Evolutionary conservation across 2,888 invertebrate genomes (phyloP).

Genomic region (Agrotis puta): DNA sequence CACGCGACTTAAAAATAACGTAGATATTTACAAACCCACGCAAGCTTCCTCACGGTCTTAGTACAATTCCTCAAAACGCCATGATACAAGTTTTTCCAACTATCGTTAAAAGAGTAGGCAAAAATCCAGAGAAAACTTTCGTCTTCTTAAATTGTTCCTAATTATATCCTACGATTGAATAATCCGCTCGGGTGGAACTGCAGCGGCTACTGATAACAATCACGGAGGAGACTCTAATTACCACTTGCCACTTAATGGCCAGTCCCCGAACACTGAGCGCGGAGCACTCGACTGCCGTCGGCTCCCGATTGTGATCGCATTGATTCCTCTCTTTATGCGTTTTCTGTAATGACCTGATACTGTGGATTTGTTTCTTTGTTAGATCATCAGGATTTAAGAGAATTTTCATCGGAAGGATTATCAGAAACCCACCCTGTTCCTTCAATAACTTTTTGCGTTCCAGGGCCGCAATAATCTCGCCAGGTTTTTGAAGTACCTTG

Average conservation of each 20-base stretch:
- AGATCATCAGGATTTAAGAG: too few relatives aligned
- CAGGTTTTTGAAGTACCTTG: constrained; percentile 7
- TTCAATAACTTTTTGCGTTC: too few relatives aligned
- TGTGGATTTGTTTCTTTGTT: constrained; percentile 19
- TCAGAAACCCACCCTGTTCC: too few relatives aligned
- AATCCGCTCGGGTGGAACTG: constrained; percentile 51
- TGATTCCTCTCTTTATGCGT: constrained; percentile 46
- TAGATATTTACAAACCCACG: neutral
- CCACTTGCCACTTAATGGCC: constrained; percentile 60
- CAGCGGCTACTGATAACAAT: constrained; percentile 57
- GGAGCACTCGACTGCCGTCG: constrained; percentile 11
- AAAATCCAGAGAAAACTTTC: constrained; percentile 27
- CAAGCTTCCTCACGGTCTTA: neutral
- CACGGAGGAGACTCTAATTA: constrained; percentile 58
- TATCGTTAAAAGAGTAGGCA: neutral
- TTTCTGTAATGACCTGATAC: constrained; percentile 41
- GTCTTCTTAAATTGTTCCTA: constrained; percentile 41
- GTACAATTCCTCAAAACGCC: neutral
- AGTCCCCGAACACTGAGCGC: constrained; percentile 15
- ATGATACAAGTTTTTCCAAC: neutral
- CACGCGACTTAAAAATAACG: neutral
- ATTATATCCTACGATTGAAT: constrained; percentile 57
- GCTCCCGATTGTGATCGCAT: constrained; percentile 50
- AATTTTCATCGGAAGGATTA: too few relatives aligned
- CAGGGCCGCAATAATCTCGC: too few relatives aligned